phyloP scores from a whole-genome alignment of 2,797 vertebrate genomes.

The Ptychadena robeensis region DNA sequence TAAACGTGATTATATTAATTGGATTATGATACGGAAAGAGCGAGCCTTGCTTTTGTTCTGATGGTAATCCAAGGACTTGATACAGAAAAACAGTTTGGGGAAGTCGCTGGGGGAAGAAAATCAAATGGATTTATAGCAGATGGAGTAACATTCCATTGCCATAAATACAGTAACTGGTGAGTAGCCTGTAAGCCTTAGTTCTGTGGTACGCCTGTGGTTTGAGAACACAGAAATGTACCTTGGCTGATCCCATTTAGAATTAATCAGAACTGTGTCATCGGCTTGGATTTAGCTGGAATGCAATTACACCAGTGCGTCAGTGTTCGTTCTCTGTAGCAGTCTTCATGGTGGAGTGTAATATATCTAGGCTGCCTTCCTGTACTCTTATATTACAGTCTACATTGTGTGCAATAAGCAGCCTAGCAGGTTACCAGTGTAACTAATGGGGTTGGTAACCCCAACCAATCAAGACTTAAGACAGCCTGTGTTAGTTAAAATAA shows the following conservation, averaged over 20 bases:
- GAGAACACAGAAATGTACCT: slow-evolving; percentile 32
- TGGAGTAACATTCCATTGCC: slow-evolving; percentile 19
- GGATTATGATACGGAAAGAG: slow-evolving; percentile 56
- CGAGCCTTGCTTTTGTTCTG: slow-evolving; percentile 24
- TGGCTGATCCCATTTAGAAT: slow-evolving; percentile 52
- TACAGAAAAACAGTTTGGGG: slow-evolving; percentile 40
- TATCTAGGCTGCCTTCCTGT: neutral
- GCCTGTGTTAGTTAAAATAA: neutral
- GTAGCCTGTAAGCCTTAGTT: neutral
- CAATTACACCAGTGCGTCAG: slow-evolving; percentile 34
- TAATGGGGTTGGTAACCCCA: slow-evolving; percentile 9
- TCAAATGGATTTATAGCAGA: slow-evolving; percentile 23
- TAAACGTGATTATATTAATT: slow-evolving; percentile 61
- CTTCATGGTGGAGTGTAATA: slow-evolving; percentile 2
- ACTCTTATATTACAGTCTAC: neutral
- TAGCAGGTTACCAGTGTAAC: neutral
- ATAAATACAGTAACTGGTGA: neutral
- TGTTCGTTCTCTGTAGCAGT: slow-evolving; percentile 2
- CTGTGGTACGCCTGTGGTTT: neutral
- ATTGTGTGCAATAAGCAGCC: neutral
- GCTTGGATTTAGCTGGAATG: slow-evolving; percentile 37
- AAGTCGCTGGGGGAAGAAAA: slow-evolving; percentile 25
- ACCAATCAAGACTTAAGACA: neutral
- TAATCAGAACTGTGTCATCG: slow-evolving; percentile 47
- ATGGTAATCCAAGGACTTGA: slow-evolving; percentile 39